Evolutionary conservation across 2,888 invertebrate genomes (phyloP).

Genomic region (Xylota segnis): DNA sequence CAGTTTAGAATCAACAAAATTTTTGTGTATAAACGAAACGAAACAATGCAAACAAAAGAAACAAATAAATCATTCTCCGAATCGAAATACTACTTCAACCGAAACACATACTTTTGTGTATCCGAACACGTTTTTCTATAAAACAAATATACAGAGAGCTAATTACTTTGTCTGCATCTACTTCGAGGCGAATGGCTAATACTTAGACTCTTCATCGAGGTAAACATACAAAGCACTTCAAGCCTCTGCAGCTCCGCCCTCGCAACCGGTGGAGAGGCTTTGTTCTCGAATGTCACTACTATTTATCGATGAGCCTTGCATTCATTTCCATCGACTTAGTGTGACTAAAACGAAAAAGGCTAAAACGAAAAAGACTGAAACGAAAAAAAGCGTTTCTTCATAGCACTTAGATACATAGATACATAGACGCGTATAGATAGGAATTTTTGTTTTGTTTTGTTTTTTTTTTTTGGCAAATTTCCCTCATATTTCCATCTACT

Average conservation of each 20-base stretch:
- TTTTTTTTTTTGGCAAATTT: constrained; percentile 52
- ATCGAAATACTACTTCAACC: background rate
- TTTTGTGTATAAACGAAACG: background rate
- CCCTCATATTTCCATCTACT: constrained; percentile 6
- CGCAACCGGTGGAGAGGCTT: constrained; percentile 1
- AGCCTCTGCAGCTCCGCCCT: background rate
- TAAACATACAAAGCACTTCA: constrained; percentile 24
- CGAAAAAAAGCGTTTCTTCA: background rate
- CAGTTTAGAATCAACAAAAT: constrained; percentile 28
- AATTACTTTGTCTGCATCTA: constrained; percentile 30
- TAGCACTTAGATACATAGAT: constrained; percentile 10
- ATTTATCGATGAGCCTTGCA: constrained; percentile 53
- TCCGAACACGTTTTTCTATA: background rate
- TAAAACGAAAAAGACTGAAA: no score
- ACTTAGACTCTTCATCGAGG: constrained; percentile 29
- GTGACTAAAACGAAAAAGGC: no score
- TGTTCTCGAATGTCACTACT: constrained; percentile 37
- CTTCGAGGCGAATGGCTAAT: background rate
- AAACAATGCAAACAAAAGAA: constrained; percentile 29
- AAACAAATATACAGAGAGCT: constrained; percentile 1
- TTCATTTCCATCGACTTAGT: constrained; percentile 53
- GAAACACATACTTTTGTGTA: background rate
- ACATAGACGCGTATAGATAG: no score
- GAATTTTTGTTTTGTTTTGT: no score
- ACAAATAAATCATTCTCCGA: constrained; percentile 28